phyloP scores from a whole-genome alignment of 2,888 invertebrate genomes.

The Melanchra persicariae region DNA sequence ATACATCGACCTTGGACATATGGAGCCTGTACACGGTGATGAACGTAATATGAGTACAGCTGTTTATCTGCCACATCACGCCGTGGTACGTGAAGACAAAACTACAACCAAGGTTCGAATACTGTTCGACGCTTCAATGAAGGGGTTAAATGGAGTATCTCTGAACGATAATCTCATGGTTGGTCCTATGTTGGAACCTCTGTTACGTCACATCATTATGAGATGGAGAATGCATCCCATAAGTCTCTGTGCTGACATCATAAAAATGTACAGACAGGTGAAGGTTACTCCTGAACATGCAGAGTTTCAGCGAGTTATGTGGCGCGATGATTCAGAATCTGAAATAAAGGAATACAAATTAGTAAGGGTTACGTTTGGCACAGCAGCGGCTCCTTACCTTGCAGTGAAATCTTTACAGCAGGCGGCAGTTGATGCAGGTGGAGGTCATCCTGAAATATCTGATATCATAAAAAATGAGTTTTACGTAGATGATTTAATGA shows the following conservation, averaged over 20 bases:
- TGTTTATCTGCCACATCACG: slow-evolving; percentile 1
- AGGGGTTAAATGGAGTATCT: slow-evolving; percentile 1
- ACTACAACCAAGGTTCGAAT: slow-evolving; percentile 9
- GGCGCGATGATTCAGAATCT: too few species aligned
- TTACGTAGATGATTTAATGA: background rate
- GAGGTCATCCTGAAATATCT: too few species aligned
- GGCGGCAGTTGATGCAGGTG: too few species aligned
- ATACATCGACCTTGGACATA: slow-evolving; percentile 14
- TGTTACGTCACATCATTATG: slow-evolving; percentile 15
- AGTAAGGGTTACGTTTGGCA: too few species aligned
- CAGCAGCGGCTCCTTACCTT: too few species aligned
- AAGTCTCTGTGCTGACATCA: slow-evolving; percentile 13
- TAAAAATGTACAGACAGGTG: background rate
- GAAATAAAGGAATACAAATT: too few species aligned
- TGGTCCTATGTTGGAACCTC: background rate
- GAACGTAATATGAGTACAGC: slow-evolving; percentile 1
- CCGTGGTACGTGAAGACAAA: too few species aligned
- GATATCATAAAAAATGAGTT: background rate
- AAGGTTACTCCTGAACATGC: background rate
- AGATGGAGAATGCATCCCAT: slow-evolving; percentile 16
- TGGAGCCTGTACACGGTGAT: slow-evolving; percentile 13
- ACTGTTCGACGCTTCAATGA: slow-evolving; percentile 15
- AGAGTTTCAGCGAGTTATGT: too few species aligned
- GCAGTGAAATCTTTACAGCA: too few species aligned
- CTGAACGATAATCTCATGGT: slow-evolving; percentile 2